A percentile compares a stretch with the other conserved stretches of the same genome.
These are phyloP conservation scores for Trichopria drosophilae DNA, from an alignment of 2,888 invertebrate genomes.

Conservation along the genomic window DNA sequence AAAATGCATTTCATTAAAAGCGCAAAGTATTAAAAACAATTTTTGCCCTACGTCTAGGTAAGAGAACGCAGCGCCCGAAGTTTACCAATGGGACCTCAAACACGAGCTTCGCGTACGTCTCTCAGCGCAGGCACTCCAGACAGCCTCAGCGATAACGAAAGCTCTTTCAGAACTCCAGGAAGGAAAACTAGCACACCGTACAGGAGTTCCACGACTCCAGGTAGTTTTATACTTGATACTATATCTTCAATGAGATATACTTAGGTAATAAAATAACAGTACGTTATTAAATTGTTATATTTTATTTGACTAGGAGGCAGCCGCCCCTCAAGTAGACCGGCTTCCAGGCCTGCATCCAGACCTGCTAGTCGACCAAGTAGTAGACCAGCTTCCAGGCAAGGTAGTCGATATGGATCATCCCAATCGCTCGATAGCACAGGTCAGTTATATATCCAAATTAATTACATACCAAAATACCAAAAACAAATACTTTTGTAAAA, in stretches of 20 bases:
- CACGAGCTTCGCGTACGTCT: constrained; percentile 75
- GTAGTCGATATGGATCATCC: constrained; percentile 91
- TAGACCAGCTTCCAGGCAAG: constrained; percentile 86
- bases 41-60: constrained; percentile 65
- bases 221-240: constrained; percentile 46
- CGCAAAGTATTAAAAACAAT: background rate
- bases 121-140: constrained; percentile 87
- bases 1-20: background rate
- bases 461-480: background rate
- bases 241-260: constrained; percentile 2
- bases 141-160: constrained; percentile 85
- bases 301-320: constrained; percentile 64
- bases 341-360: constrained; percentile 77
- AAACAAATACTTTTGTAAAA: background rate
- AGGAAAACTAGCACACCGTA: constrained; percentile 68
- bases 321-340: constrained; percentile 61
- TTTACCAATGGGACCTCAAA: constrained; percentile 82
- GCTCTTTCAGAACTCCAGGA: constrained; percentile 71
- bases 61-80: constrained; percentile 90
- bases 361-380: constrained; percentile 85
- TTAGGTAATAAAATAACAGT: background rate
- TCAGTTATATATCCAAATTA: constrained; percentile 48
- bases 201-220: constrained; percentile 74
- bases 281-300: background rate
- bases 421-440: constrained; percentile 87